phyloP scores from a whole-genome alignment of 2,113 vertebrate species.

The Triplophysa tibetana region DNA sequence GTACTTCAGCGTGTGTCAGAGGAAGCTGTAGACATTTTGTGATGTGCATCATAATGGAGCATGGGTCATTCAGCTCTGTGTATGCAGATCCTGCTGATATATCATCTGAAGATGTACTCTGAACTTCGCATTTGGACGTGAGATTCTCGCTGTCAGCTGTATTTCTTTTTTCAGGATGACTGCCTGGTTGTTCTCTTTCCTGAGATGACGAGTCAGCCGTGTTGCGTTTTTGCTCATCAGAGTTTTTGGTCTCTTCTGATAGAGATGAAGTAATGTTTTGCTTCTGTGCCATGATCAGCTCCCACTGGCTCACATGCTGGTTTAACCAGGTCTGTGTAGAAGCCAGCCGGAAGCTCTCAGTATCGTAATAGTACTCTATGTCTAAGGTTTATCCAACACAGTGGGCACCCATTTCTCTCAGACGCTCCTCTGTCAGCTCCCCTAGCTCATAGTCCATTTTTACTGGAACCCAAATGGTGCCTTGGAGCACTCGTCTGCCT shows the following conservation, averaged over 20 bases:
- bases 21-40: conserved; percentile 42
- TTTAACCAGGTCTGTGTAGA: conserved; percentile 55
- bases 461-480: conserved; percentile 40
- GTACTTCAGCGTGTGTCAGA: conserved; percentile 14
- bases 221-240: conserved; percentile 9
- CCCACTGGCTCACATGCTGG: conserved; percentile 50
- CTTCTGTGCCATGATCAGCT: conserved; percentile 35
- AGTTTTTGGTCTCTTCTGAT: neutral
- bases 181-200: neutral
- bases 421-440: conserved; percentile 44
- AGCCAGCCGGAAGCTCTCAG: conserved; percentile 54
- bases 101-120: neutral
- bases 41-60: conserved; percentile 47
- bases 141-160: neutral
- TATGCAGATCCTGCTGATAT: conserved; percentile 16
- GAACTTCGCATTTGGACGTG: neutral
- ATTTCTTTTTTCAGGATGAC: neutral
- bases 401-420: conserved; percentile 37
- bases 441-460: conserved; percentile 51
- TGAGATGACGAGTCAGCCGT: neutral
- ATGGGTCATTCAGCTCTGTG: conserved; percentile 46
- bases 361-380: conserved; percentile 58
- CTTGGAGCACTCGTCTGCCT: neutral
- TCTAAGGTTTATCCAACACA: conserved; percentile 29
- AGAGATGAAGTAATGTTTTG: neutral